Evolutionary conservation across 2,888 invertebrate species (phyloP).

Genomic region (Leptothorax acervorum): DNA sequence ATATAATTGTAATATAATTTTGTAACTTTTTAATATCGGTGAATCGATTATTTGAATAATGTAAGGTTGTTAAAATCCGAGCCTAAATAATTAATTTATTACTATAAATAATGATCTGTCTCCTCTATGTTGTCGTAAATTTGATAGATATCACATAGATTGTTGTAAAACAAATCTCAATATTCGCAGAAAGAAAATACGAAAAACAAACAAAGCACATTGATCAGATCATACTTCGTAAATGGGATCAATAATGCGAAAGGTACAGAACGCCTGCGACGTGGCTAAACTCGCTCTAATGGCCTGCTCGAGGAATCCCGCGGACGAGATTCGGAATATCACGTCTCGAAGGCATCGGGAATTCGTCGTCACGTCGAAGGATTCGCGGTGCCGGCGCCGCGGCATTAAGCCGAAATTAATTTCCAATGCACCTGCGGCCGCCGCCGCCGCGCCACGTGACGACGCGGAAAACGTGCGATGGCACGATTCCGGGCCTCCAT

Average conservation of each 20-base stretch:
- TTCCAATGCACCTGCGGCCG: conserved; percentile 75
- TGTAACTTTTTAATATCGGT: not conserved
- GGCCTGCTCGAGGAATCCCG: conserved; percentile 35
- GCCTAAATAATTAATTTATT: conserved; percentile 1
- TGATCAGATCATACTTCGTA: not conserved
- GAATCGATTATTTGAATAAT: not conserved
- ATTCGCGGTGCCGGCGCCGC: conserved; percentile 37
- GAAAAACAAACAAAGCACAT: not conserved
- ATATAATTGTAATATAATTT: not conserved
- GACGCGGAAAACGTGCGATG: conserved; percentile 46
- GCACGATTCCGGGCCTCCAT: conserved; percentile 72
- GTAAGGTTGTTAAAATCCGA: not conserved
- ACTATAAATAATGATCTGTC: not conserved
- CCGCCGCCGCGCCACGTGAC: conserved; percentile 53
- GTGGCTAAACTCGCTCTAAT: conserved; percentile 42
- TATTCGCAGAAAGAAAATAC: not conserved
- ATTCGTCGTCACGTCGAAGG: conserved; percentile 52
- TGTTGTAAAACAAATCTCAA: not conserved
- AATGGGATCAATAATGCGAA: conserved; percentile 14
- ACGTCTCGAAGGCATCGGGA: conserved; percentile 51
- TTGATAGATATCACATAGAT: not conserved
- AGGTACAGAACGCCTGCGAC: not conserved
- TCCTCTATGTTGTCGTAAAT: not conserved
- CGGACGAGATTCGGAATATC: conserved; percentile 48
- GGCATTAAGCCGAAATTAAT: conserved; percentile 79